phyloP scores from a whole-genome alignment of 2,888 invertebrate genomes.

The Melangyna quadrimaculata region DNA sequence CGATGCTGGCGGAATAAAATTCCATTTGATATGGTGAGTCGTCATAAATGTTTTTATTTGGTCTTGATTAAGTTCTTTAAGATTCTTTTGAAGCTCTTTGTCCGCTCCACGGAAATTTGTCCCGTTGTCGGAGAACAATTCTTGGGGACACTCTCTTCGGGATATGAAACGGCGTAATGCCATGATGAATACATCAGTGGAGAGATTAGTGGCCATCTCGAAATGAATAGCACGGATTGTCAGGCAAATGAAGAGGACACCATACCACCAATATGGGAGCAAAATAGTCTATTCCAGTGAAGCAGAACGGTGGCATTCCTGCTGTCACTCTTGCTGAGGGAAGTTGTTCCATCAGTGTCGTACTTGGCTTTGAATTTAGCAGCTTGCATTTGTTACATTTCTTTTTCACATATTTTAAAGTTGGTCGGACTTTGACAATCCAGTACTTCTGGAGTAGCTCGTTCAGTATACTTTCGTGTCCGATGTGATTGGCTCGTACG shows the following conservation, averaged over 20 bases:
- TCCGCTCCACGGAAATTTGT: conserved; percentile 18
- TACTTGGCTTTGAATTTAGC: neutral
- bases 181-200: conserved; percentile 19
- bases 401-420: neutral
- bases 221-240: too few relatives aligned
- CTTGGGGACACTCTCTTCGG: conserved; percentile 32
- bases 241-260: too few relatives aligned
- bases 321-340: conserved; percentile 12
- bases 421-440: neutral
- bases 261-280: neutral
- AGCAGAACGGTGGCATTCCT: conserved; percentile 32
- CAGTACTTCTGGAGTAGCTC: conserved; percentile 30
- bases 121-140: conserved; percentile 41
- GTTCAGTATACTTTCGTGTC: conserved; percentile 41
- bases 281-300: conserved; percentile 23
- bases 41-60: neutral
- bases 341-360: conserved; percentile 32
- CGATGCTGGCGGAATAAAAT: conserved; percentile 68
- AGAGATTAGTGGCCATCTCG: too few relatives aligned
- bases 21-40: conserved; percentile 15
- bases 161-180: conserved; percentile 39
- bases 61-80: neutral
- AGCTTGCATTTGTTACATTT: conserved; percentile 36
- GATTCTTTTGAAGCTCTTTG: neutral
- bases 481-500: conserved; percentile 1